phyloP scores from a whole-genome alignment of 2,888 invertebrate genomes.

The Drosophila ezoana region DNA sequence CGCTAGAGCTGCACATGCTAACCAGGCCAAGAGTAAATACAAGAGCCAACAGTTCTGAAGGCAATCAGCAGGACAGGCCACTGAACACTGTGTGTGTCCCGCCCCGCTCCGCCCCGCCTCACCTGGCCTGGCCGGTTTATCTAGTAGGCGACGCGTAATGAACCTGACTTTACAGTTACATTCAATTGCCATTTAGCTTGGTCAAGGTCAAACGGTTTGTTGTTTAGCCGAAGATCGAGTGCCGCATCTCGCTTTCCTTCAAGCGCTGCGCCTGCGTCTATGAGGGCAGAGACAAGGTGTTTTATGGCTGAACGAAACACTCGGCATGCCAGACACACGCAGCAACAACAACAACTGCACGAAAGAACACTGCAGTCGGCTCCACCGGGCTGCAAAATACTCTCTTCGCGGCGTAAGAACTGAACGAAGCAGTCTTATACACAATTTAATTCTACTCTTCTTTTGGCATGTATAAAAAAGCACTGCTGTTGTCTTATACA shows the following conservation, averaged over 20 bases:
- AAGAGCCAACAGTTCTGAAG: conserved; percentile 23
- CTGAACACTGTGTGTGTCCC: conserved; percentile 2
- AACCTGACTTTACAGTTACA: conserved; percentile 58
- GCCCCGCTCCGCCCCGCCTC: no score
- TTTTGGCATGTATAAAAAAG: no score
- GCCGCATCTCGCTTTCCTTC: conserved; percentile 45
- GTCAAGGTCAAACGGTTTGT: conserved; percentile 69
- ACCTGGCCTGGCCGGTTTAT: conserved; percentile 31
- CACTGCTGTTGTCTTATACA: no score
- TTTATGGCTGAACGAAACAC: conserved; percentile 8
- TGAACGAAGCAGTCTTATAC: no score
- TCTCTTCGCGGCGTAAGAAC: neutral
- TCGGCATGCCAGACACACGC: conserved; percentile 51
- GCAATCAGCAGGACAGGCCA: conserved; percentile 30
- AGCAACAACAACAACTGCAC: neutral
- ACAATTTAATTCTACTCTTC: no score
- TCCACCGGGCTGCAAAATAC: neutral
- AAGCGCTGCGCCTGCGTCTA: conserved; percentile 11
- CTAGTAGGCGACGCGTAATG: conserved; percentile 37
- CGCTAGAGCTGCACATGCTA: conserved; percentile 50
- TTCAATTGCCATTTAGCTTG: conserved; percentile 54
- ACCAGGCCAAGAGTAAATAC: conserved; percentile 68
- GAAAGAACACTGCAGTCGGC: conserved; percentile 13
- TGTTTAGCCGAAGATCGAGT: conserved; percentile 23
- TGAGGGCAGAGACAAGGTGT: conserved; percentile 28